Evolutionary conservation across 2,888 invertebrate species (phyloP).

Genomic region (Lydus trimaculatus): DNA sequence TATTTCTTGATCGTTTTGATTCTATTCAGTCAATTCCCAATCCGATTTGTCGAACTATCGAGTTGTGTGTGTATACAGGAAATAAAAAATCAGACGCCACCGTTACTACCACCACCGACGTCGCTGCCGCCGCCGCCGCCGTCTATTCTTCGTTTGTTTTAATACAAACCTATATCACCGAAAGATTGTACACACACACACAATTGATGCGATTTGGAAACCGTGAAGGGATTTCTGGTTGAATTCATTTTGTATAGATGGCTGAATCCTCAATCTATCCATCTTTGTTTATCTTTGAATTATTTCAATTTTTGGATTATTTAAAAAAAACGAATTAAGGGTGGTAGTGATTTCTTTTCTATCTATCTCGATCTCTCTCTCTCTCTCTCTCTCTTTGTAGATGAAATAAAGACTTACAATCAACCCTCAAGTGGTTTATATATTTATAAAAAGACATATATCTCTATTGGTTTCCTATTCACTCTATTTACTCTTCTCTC

Average conservation of each 20-base stretch:
- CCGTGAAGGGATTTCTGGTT: background rate
- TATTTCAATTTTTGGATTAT: background rate
- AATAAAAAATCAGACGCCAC: too few species aligned
- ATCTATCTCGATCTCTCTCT: too few species aligned
- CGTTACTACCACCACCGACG: background rate
- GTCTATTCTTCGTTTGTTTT: background rate
- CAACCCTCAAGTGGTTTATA: background rate
- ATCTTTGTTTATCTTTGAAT: background rate
- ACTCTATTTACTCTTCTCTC: background rate
- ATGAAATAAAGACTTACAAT: background rate
- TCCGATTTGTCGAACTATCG: background rate
- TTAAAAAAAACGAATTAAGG: background rate
- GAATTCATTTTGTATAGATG: background rate
- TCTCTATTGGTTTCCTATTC: background rate
- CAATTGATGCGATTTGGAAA: background rate
- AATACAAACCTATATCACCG: background rate
- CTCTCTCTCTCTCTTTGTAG: background rate
- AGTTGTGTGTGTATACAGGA: background rate
- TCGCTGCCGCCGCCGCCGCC: background rate
- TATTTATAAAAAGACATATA: constrained; percentile 1
- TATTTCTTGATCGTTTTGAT: background rate
- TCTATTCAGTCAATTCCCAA: background rate
- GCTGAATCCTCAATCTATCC: background rate
- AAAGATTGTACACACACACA: background rate
- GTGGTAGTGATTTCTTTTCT: too few species aligned